Evolutionary conservation across 2,113 vertebrate genomes (phyloP).

Genomic region (Fregata magnificens): DNA sequence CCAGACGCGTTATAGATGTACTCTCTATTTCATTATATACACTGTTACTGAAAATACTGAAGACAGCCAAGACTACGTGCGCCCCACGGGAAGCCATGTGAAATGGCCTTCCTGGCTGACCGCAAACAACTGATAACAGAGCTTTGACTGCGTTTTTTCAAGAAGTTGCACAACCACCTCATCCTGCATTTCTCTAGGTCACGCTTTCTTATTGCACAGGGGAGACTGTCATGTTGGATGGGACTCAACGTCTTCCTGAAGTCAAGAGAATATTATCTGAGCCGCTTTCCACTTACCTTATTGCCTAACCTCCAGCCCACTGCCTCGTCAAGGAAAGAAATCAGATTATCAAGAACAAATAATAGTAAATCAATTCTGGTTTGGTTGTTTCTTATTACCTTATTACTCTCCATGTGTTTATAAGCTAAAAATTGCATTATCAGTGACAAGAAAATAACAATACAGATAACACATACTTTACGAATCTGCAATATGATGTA

Average conservation of each 20-base stretch:
- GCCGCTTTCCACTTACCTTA: neutral
- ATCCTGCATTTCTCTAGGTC: neutral
- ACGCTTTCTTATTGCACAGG: neutral
- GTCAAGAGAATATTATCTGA: neutral
- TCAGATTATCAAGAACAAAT: neutral
- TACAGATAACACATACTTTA: neutral
- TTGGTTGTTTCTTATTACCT: neutral
- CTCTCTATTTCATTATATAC: neutral
- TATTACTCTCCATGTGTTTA: neutral
- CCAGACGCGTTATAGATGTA: neutral
- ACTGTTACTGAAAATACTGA: neutral
- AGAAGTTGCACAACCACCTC: neutral
- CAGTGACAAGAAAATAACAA: neutral
- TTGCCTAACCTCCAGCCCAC: neutral
- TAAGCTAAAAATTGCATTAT: neutral
- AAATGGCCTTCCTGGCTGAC: neutral
- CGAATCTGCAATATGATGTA: neutral
- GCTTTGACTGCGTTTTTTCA: neutral
- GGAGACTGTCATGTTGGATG: rapidly evolving
- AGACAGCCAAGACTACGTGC: rapidly evolving
- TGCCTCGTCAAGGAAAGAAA: neutral
- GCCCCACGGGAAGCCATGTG: neutral
- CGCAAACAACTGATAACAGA: neutral
- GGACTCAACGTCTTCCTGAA: neutral
- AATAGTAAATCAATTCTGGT: neutral